phyloP scores from a whole-genome alignment of 1,140 invertebrate genomes.

The Choristoneura fumiferana region DNA sequence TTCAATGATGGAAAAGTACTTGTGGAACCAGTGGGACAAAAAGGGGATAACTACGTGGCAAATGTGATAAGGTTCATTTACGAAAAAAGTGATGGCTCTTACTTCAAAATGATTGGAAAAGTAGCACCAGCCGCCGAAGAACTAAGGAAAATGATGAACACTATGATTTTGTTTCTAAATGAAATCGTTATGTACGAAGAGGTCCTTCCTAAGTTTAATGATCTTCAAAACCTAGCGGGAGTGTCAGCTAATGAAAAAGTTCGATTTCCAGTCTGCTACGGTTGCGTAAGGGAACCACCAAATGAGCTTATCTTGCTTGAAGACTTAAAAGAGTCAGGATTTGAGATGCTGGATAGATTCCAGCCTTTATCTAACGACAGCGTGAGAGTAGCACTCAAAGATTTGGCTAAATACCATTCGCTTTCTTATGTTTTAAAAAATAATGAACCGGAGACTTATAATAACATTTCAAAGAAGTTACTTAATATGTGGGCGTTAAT shows the following conservation, averaged over 20 bases:
- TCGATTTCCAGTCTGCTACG: conserved; percentile 32
- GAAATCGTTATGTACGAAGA: conserved; percentile 1
- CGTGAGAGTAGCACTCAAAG: conserved; percentile 24
- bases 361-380: conserved; percentile 26
- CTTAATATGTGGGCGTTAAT: conserved; percentile 19
- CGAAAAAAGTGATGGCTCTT: conserved; percentile 17
- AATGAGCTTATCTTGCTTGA: conserved; percentile 35
- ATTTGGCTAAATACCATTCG: conserved; percentile 30
- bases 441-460: conserved; percentile 24
- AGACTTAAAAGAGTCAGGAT: conserved; percentile 30
- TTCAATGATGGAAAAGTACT: conserved; percentile 28
- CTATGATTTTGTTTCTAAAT: conserved; percentile 16
- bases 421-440: conserved; percentile 29
- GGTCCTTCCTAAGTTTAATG: background rate
- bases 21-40: conserved; percentile 31
- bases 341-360: conserved; percentile 29
- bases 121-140: conserved; percentile 19
- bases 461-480: conserved; percentile 20
- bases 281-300: conserved; percentile 27
- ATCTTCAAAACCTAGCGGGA: background rate
- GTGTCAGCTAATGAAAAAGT: background rate
- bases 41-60: conserved; percentile 39
- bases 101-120: conserved; percentile 29
- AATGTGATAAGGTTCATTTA: conserved; percentile 30
- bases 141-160: background rate